Conservation (phyloP, 2,113 vertebrate species). For the Siniperca chuatsi region DNA sequence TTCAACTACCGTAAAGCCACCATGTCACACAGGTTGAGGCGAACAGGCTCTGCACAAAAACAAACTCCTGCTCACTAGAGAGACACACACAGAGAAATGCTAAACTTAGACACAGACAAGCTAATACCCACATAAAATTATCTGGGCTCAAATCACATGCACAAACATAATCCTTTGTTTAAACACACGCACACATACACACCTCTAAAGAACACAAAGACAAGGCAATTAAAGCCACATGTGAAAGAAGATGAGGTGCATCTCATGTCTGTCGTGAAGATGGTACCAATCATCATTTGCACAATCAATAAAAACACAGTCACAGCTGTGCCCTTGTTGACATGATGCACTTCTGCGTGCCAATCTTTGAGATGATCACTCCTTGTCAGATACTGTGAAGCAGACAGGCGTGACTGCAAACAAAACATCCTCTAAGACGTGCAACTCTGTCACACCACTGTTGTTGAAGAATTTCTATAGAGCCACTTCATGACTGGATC, state of each 20-base stretch:
- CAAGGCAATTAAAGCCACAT: slow-evolving; percentile 51
- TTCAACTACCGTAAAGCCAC: slow-evolving; percentile 29
- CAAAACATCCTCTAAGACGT: slow-evolving; percentile 21
- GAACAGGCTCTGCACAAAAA: slow-evolving; percentile 36
- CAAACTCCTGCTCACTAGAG: slow-evolving; percentile 45
- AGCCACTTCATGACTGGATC: slow-evolving; percentile 21
- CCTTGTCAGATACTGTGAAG: slow-evolving; percentile 24
- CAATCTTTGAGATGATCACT: slow-evolving; percentile 43
- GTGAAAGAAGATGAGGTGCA: slow-evolving; percentile 57
- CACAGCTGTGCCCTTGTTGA: not conserved
- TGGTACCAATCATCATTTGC: slow-evolving; percentile 5
- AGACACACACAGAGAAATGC: slow-evolving; percentile 7
- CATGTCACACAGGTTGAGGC: slow-evolving; percentile 70
- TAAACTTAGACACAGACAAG: slow-evolving; percentile 29
- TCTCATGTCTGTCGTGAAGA: slow-evolving; percentile 51
- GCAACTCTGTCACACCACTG: slow-evolving; percentile 19
- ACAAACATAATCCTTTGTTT: slow-evolving; percentile 38
- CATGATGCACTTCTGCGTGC: slow-evolving; percentile 7
- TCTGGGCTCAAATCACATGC: slow-evolving; percentile 19
- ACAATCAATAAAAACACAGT: slow-evolving; percentile 27
- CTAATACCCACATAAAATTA: slow-evolving; percentile 29
- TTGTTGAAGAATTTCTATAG: slow-evolving; percentile 5
- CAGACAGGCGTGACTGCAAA: slow-evolving; percentile 54
- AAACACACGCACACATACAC: slow-evolving; percentile 32
- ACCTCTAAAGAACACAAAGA: slow-evolving; percentile 62